Base-by-base conservation (phyloP, 2,888 invertebrate species). In the Macaria liturata region DNA sequence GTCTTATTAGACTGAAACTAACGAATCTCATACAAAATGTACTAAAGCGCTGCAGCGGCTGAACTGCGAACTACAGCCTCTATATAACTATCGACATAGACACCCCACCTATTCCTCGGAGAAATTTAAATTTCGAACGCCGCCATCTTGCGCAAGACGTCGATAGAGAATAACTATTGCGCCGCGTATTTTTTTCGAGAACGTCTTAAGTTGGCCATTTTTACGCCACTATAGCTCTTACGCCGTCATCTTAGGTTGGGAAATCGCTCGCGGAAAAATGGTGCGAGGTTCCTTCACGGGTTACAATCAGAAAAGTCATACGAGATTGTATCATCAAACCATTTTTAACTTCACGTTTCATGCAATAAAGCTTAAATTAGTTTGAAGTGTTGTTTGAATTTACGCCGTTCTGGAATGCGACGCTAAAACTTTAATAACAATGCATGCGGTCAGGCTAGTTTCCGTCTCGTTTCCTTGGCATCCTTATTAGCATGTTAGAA, bases 141-240 rank as follows among this genome's bases (percentile, higher is more conserved):
- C 90, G 90, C 91, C 91, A 91, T 91, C 87, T 91, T 91, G 91
- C 78, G 83, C 83, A 90, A 91, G 91, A 91, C 89, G 89, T 86
- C 90, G 86, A 88, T 88, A 87, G 83, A 86, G 88, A 89, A 86
- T 87, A 86, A 88, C 87, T 88, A 86, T 84, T 84, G 78, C 76
- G 77, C 78, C 82, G 82, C 80, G 76, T 75, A 80, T 86, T 86
- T 90, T 91, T 90, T 86, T 78, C 76, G 70, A 90, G 88, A 91
- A 91, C 89, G 91, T 91, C 91, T 90, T 88, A 91, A 88, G 89
- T 90, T 86, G 74, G 64, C 68, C 62, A 89, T 91, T 91, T 91
- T 91, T 91, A 84, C 80, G 88, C 88, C 78, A 91, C 90, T 91
- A 83, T 91, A 83, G 89, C 84, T 82, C 90, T 90, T 91, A 91